Conservation (phyloP, 1,140 invertebrate genomes). For the Drosophila dunni region DNA sequence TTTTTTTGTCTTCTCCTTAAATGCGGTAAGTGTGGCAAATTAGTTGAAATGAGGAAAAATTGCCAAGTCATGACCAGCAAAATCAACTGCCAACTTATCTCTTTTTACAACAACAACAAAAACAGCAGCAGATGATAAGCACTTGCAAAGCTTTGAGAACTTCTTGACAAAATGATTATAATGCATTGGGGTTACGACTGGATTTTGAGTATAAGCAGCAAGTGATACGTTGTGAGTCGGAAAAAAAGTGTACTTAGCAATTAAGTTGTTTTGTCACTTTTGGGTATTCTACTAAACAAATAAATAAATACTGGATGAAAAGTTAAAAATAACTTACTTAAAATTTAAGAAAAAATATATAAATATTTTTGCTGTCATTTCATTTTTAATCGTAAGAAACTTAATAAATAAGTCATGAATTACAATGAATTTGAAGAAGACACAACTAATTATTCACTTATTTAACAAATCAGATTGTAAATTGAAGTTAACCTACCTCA, state of each 20-base stretch:
- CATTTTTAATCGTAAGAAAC: not conserved
- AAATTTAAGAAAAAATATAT: too few relatives aligned
- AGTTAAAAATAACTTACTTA: too few relatives aligned
- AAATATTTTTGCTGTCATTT: not conserved
- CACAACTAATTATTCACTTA: too few relatives aligned
- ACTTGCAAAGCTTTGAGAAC: constrained; percentile 16
- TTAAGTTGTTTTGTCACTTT: not conserved
- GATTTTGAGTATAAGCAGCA: not conserved
- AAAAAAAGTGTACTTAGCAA: not conserved
- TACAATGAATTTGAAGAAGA: too few relatives aligned
- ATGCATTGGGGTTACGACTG: constrained; percentile 4
- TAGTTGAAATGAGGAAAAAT: constrained; percentile 52
- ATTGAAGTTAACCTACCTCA: too few relatives aligned
- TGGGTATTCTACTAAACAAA: too few relatives aligned
- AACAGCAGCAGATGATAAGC: constrained; percentile 16
- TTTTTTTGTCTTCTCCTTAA: constrained; percentile 34
- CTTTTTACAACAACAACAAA: not conserved
- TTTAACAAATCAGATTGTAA: too few relatives aligned
- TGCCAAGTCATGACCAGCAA: constrained; percentile 38
- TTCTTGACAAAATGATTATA: constrained; percentile 19
- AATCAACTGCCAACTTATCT: constrained; percentile 22
- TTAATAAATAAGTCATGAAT: too few relatives aligned
- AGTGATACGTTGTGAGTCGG: too few relatives aligned
- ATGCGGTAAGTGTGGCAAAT: constrained; percentile 49
- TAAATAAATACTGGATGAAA: too few relatives aligned